Conservation (phyloP, 2,113 vertebrate species). For the Antennarius striatus region DNA sequence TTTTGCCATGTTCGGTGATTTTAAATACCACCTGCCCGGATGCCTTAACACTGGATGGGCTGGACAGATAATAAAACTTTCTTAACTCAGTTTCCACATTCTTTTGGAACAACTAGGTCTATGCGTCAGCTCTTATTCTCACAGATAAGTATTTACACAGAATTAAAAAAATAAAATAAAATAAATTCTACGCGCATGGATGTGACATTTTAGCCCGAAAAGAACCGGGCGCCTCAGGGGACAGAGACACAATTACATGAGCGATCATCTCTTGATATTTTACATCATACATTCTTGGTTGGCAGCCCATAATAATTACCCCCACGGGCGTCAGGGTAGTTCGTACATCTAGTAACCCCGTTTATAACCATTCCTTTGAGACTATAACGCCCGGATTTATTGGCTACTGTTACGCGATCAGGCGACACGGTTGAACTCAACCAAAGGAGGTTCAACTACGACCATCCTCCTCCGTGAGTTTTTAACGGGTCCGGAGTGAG, state of each 20-base stretch:
- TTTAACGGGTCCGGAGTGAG: constrained; percentile 47
- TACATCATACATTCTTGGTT: neutral
- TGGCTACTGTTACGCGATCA: constrained; percentile 19
- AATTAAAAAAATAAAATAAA: too few species aligned
- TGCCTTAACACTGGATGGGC: too few species aligned
- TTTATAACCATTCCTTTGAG: constrained; percentile 3
- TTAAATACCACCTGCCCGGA: neutral
- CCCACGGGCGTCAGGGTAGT: too few species aligned
- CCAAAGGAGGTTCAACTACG: constrained; percentile 23
- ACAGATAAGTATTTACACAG: too few species aligned
- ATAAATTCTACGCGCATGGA: too few species aligned
- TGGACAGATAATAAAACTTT: too few species aligned
- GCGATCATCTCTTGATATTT: neutral
- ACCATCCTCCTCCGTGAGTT: constrained; percentile 45
- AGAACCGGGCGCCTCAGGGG: too few species aligned
- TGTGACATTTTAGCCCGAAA: too few species aligned
- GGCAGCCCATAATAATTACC: neutral
- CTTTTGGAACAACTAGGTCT: too few species aligned
- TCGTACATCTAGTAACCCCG: neutral
- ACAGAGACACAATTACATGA: too few species aligned
- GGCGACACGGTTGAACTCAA: constrained; percentile 32
- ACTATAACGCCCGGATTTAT: constrained; percentile 7
- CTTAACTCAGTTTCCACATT: too few species aligned
- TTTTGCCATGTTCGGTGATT: neutral
- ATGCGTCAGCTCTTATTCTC: too few species aligned